Conservation (phyloP, 23 tunicate species). For the Diplosoma virens region DNA sequence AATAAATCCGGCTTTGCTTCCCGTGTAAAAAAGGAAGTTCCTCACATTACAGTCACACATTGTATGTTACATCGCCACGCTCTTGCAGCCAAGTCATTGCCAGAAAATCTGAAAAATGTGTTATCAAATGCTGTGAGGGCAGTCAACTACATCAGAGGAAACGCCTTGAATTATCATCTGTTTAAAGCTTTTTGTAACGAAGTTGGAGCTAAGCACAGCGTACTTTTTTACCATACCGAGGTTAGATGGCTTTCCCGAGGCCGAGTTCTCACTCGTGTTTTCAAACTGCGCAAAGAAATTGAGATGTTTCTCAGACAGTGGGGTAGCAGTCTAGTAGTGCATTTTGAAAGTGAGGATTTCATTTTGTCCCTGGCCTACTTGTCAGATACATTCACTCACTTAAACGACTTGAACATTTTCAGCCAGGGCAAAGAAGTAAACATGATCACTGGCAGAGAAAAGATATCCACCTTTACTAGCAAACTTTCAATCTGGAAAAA, state of each 20-base stretch:
- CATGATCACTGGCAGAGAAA: constrained; percentile 38
- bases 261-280: constrained; percentile 36
- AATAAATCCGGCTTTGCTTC: constrained; percentile 22
- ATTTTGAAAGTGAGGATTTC: constrained; percentile 32
- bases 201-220: constrained; percentile 22
- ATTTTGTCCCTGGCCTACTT: constrained; percentile 34
- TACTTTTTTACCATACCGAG: constrained; percentile 37
- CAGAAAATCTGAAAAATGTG: constrained; percentile 22
- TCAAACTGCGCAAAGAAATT: constrained; percentile 39
- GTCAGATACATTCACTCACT: constrained; percentile 34
- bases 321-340: constrained; percentile 28
- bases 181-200: constrained; percentile 28
- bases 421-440: constrained; percentile 30
- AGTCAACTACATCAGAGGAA: constrained; percentile 23
- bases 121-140: constrained; percentile 24
- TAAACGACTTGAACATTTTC: constrained; percentile 32
- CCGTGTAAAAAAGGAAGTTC: constrained; percentile 14
- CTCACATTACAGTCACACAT: constrained; percentile 16
- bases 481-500: constrained; percentile 34
- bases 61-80: constrained; percentile 26
- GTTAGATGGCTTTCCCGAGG: constrained; percentile 20
- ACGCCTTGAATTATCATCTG: constrained; percentile 18
- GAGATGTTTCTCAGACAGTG: constrained; percentile 21
- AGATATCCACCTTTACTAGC: constrained; percentile 29
- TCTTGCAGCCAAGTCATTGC: constrained; percentile 22